Evolutionary conservation across 2,888 invertebrate species (phyloP).

Genomic region (Cephonodes hylas): DNA sequence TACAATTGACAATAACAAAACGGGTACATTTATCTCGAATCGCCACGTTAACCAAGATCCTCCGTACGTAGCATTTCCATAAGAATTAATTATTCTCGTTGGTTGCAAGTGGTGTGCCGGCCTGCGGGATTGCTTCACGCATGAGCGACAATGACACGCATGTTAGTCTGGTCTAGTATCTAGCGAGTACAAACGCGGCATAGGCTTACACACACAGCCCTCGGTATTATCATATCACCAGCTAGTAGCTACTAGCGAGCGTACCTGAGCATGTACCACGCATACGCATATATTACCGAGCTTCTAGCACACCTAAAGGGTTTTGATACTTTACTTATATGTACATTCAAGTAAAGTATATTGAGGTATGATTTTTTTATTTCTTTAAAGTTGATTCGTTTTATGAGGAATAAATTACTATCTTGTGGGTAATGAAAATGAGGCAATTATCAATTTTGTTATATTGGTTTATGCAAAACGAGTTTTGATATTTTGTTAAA

Average conservation of each 20-base stretch:
- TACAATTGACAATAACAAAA: too few species aligned
- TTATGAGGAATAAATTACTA: neutral
- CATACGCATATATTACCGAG: slow-evolving; percentile 64
- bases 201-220: slow-evolving; percentile 25
- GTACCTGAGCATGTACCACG: slow-evolving; percentile 64
- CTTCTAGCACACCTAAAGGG: slow-evolving; percentile 33
- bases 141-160: neutral
- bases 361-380: neutral
- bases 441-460: too few species aligned
- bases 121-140: neutral
- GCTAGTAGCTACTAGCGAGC: slow-evolving; percentile 23
- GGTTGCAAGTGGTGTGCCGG: neutral
- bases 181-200: slow-evolving; percentile 33
- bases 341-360: slow-evolving; percentile 23
- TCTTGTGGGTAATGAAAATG: too few species aligned
- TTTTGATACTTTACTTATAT: slow-evolving; percentile 54
- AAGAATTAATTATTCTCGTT: neutral
- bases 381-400: neutral
- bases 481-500: too few species aligned
- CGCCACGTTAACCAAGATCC: too few species aligned
- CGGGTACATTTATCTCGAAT: too few species aligned
- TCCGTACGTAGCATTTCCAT: neutral
- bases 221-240: slow-evolving; percentile 64
- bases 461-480: too few species aligned
- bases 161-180: slow-evolving; percentile 9